A percentile compares a stretch with the other conserved stretches of the same genome.
Conservation (phyloP, 2,888 invertebrate genomes). For the Pristionchus entomophagus region DNA sequence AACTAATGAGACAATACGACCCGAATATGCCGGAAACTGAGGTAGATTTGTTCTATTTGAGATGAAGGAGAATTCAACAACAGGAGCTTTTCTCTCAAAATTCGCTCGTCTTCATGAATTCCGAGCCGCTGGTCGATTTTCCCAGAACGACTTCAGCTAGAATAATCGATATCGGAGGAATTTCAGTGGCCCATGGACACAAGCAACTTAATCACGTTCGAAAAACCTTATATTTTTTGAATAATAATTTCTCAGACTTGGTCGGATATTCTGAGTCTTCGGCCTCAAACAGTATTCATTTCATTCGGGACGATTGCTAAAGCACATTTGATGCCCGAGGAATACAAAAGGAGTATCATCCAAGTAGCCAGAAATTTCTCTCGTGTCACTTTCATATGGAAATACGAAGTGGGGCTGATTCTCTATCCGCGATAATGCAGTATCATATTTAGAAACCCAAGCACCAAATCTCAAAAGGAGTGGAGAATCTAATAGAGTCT, state of each 20-base stretch:
- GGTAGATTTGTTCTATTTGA: neutral
- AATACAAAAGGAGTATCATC: neutral
- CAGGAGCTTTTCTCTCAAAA: neutral
- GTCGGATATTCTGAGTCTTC: neutral
- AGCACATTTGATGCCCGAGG: neutral
- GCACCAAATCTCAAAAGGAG: neutral
- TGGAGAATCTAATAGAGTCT: neutral
- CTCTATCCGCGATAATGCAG: neutral
- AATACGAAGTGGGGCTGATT: slow-evolving; percentile 58
- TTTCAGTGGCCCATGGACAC: too few relatives aligned
- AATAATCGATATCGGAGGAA: too few relatives aligned
- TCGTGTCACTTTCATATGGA: slow-evolving; percentile 60
- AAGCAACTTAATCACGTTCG: too few relatives aligned
- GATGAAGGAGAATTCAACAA: neutral
- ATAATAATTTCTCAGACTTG: neutral
- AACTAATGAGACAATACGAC: neutral
- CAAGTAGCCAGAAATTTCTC: slow-evolving; percentile 44
- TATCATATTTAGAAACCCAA: neutral
- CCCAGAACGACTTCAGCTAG: too few relatives aligned
- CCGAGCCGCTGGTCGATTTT: too few relatives aligned
- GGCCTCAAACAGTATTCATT: neutral
- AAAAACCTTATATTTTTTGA: too few relatives aligned
- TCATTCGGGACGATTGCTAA: neutral
- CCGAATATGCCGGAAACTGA: neutral
- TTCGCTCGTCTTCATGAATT: neutral